Evolutionary conservation across 2,888 invertebrate genomes (phyloP), one percentile per base, ranked within the genome.

Genomic region (Apotomis turbidana): DNA sequence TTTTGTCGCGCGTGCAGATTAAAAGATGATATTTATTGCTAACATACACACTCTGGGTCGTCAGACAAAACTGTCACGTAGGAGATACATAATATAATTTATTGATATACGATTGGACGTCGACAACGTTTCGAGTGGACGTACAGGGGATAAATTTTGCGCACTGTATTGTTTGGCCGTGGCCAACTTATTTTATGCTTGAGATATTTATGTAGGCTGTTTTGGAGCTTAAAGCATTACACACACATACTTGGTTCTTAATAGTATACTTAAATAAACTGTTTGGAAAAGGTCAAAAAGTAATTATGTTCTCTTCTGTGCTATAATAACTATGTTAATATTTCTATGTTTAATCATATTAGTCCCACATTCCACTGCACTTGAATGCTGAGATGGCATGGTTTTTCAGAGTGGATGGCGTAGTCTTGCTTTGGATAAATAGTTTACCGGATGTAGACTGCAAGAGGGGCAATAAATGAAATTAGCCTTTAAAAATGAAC

Each of bases 1-100:
- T 85, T 88, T 86, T 87, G 87, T 85, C 85, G 84, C 86, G 82
- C 83, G 85, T 83, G 82, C 78, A 87, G 87, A 90, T 89, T 90
- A 89, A 89, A 89, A 87, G 84, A 84, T 83, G 84, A 86, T 88
- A 86, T 87, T 86, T 85, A 85, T 85, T 72, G 72, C 72, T 59
- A 72, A 72, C 72, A 68, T 63, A 72, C 68, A 72, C 72, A 72
- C 72, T 72, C 49, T 46, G 68, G 68, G 68, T 72, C 68, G 62
- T 71, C 71, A 71, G 57, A 54, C 68, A 72, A 72, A 72, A 68
- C 62, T 58, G 58, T 72, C 72, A 72, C 72, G 72, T 72, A 72
- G 36, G 62, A 72, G 68, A 72, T 68, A 72, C 72, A 72, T 72
- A 68, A 72, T 72, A 72, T 72, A 72, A 72, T 72, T 72, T 72